phyloP scores from a whole-genome alignment of 2,888 invertebrate genomes.

The Trissoscelio sp. region DNA sequence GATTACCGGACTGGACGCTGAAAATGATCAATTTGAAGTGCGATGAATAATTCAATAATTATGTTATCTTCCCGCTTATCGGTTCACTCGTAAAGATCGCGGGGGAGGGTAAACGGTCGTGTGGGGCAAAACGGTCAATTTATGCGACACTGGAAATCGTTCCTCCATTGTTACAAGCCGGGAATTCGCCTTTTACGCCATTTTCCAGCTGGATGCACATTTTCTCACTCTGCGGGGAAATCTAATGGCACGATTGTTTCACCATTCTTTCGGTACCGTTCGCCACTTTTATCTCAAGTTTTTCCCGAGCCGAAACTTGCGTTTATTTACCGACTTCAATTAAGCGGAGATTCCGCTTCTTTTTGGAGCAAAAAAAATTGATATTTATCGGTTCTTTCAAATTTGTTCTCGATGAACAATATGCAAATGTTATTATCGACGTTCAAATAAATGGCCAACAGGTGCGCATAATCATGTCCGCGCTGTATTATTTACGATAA shows the following conservation, averaged over 20 bases:
- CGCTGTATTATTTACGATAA: conserved; percentile 41
- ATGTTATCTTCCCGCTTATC: conserved; percentile 9
- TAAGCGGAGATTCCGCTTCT: conserved; percentile 18
- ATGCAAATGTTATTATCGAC: conserved; percentile 34
- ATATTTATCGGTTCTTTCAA: conserved; percentile 29
- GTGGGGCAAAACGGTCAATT: conserved; percentile 3
- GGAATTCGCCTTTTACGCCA: conserved; percentile 48
- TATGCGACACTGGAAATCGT: conserved; percentile 44
- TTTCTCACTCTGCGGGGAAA: conserved; percentile 59
- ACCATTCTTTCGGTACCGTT: conserved; percentile 21
- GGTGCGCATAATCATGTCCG: conserved; percentile 41
- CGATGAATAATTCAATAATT: conserved; percentile 46
- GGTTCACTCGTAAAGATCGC: not conserved
- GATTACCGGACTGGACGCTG: not conserved
- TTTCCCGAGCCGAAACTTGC: conserved; percentile 10
- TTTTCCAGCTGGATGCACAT: conserved; percentile 57
- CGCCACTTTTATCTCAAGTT: conserved; percentile 31
- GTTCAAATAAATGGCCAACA: conserved; percentile 31
- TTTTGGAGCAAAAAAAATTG: conserved; percentile 2
- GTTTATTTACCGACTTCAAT: conserved; percentile 30
- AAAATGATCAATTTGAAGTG: not conserved
- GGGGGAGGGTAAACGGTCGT: not conserved
- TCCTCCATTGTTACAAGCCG: conserved; percentile 43
- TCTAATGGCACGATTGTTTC: conserved; percentile 58
- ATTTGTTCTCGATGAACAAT: conserved; percentile 18